phyloP scores from a whole-genome alignment of 2,113 vertebrate genomes.

The Hypocryptadius cinnamomeus region DNA sequence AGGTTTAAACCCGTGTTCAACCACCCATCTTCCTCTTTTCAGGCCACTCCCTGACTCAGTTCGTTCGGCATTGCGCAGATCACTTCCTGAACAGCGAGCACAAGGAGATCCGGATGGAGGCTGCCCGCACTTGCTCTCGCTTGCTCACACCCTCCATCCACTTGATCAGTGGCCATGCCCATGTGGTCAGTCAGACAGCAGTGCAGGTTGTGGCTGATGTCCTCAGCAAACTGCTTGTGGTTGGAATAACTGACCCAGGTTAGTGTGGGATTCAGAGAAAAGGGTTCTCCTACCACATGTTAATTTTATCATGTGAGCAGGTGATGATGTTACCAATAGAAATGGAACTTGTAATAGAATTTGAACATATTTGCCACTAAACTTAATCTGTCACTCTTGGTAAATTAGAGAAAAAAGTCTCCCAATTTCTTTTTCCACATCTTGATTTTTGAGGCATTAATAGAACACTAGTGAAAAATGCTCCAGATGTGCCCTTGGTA shows the following conservation, averaged over 20 bases:
- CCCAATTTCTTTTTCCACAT: not conserved
- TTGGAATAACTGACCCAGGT: conserved; percentile 98
- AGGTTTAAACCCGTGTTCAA: not conserved
- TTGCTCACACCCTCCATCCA: conserved; percentile 95
- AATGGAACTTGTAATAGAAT: not conserved
- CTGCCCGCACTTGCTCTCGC: conserved; percentile 91
- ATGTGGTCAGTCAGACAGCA: conserved; percentile 94
- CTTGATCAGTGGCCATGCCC: conserved; percentile 87
- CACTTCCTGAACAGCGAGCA: conserved; percentile 98
- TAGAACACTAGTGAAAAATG: not conserved
- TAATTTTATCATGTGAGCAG: not conserved
- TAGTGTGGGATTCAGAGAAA: not conserved
- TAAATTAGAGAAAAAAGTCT: not conserved
- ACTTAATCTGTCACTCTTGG: not conserved
- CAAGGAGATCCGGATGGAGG: conserved; percentile 98
- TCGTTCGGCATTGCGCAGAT: conserved; percentile 97
- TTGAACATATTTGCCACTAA: not conserved
- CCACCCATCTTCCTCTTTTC: not conserved
- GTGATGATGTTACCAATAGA: not conserved
- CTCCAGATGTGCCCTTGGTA: not conserved
- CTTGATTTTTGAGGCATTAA: not conserved
- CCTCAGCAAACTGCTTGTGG: conserved; percentile 94
- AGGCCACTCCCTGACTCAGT: conserved; percentile 98
- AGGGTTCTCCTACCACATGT: not conserved
- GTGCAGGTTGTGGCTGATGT: conserved; percentile 98